Conservation (phyloP, 1,140 invertebrate species). For the Teleogryllus occipitalis region DNA sequence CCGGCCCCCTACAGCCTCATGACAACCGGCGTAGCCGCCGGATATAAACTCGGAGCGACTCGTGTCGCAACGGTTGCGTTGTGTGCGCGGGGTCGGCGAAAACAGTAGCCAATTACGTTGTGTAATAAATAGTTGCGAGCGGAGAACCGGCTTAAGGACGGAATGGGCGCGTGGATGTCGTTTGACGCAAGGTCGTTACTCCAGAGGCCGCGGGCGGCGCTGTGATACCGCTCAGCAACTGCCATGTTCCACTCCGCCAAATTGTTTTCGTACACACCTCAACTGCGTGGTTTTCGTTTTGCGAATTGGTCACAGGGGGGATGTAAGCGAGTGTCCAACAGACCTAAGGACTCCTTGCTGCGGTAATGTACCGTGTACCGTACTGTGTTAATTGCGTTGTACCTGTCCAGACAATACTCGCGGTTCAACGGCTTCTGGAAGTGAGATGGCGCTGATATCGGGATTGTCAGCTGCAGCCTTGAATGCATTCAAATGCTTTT, state of each 20-base stretch:
- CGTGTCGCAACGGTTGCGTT: not conserved
- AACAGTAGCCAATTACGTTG: slow-evolving; percentile 4
- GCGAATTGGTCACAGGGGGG: not conserved
- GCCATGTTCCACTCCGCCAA: not conserved
- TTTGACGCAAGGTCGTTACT: not conserved
- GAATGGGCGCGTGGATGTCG: not conserved
- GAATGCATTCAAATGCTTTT: too few species aligned
- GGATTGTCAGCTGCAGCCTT: too few species aligned
- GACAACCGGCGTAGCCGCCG: not conserved
- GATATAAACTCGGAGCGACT: not conserved
- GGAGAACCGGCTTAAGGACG: not conserved
- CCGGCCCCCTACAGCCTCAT: not conserved
- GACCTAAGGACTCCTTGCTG: too few species aligned
- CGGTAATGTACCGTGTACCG: too few species aligned
- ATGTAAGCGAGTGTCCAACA: not conserved
- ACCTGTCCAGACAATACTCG: too few species aligned
- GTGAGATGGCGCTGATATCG: too few species aligned
- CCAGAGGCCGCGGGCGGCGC: too few species aligned
- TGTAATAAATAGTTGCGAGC: not conserved
- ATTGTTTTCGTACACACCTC: not conserved
- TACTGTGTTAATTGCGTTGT: too few species aligned
- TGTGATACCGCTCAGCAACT: not conserved
- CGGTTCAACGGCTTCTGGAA: too few species aligned
- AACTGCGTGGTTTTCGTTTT: not conserved
- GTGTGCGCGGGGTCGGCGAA: not conserved